phyloP scores from a whole-genome alignment of 2,888 invertebrate species.

The Salpingus planirostris region DNA sequence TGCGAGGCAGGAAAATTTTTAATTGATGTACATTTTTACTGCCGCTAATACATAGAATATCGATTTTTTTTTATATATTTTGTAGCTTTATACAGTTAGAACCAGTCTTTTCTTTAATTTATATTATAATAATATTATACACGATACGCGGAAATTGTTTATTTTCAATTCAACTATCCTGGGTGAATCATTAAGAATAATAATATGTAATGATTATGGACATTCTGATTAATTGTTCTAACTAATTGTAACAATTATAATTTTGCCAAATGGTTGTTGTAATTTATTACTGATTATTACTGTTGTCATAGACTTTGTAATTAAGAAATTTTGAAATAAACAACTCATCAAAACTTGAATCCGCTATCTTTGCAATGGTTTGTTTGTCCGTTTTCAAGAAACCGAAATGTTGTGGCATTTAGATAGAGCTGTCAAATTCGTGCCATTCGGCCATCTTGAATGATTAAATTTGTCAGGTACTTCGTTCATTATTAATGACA shows the following conservation, averaged over 20 bases:
- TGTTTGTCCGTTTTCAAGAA: too few relatives aligned
- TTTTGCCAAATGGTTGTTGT: constrained; percentile 26
- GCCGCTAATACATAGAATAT: constrained; percentile 18
- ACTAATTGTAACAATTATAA: constrained; percentile 18
- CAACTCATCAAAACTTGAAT: constrained; percentile 4
- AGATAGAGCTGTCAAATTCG: too few relatives aligned
- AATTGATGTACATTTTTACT: constrained; percentile 19
- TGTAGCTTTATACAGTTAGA: constrained; percentile 18
- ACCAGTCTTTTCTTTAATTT: constrained; percentile 17
- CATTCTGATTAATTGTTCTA: constrained; percentile 18
- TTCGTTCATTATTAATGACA: too few relatives aligned
- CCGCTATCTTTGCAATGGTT: too few relatives aligned
- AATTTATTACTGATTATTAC: constrained; percentile 27
- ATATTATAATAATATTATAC: constrained; percentile 12
- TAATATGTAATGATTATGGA: constrained; percentile 5
- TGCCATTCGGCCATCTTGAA: too few relatives aligned
- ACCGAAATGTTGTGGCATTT: too few relatives aligned
- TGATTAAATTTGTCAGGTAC: too few relatives aligned
- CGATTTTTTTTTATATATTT: constrained; percentile 17
- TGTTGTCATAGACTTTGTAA: constrained; percentile 27
- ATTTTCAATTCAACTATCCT: constrained; percentile 1
- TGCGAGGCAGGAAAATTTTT: constrained; percentile 12
- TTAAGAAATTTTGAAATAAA: constrained; percentile 22
- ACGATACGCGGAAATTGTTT: constrained; percentile 1
- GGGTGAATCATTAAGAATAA: too few relatives aligned